Evolutionary conservation across 2,113 vertebrate genomes (phyloP), one percentile per base, ranked within the genome.

Genomic region (Ailurus styani): DNA sequence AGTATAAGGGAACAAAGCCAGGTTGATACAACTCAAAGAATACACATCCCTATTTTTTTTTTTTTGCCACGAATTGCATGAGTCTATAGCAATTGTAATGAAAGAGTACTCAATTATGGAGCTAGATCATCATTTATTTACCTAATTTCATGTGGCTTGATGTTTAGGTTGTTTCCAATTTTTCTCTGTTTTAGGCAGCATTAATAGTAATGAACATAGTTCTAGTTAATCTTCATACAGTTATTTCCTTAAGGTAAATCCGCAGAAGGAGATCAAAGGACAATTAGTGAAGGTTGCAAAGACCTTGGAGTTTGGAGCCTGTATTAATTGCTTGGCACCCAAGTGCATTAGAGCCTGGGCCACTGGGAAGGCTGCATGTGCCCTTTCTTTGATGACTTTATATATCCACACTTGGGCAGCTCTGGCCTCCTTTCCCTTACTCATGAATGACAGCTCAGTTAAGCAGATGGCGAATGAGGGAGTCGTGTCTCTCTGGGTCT

Each of bases 181-280:
- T 75, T 92, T 52, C 81, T 91, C 45, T 72, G 31, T 50, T 87
- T 81, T 72, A 72, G 95, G 34, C 7, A 45, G 42, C 55, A 86
- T 68, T 75, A n/a, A 31, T 47, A 47, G 57, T 75, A 50, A 50
- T 64, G 45, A 55, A 52, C 54, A n/a, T 54, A 57, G n/a, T 72
- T 93, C 88, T 96, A 27, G 11, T 87, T 85, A 62, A 81, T 86
- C 27, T 90, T 57, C 27, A 15, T 45, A 60, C 3, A 52, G 3
- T 95, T 86, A 66, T 89, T 93, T 93, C 29, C 66, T 77, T 83
- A 95, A 83, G 54, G 34, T 70, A 91, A 70, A 91, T 86, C 6
- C 20, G 57, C 27, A 81, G 68, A 87, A 96, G 34, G 40, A 60
- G 29, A 57, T 82, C 14, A 60, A 77, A 95, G 37, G 34, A 54